A percentile compares a stretch with the other conserved stretches of the same genome.
Evolutionary conservation across 2,113 vertebrate genomes (phyloP).

Genomic region (Amblyornis subalaris): DNA sequence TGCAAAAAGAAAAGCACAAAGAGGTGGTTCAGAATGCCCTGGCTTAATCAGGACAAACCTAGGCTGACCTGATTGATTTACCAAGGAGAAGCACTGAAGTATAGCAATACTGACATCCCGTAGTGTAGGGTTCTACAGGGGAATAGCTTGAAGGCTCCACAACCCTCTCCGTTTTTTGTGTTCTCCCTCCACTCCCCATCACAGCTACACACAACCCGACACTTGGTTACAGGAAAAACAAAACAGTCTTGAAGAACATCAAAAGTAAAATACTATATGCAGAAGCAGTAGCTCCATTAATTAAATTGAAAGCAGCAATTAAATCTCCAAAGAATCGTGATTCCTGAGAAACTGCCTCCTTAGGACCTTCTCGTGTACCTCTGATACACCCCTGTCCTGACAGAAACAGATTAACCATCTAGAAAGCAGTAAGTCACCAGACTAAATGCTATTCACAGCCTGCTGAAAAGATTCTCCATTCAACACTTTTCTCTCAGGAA

Average conservation of each 20-base stretch:
- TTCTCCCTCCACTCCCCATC: background rate
- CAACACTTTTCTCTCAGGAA: background rate
- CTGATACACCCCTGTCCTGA: background rate
- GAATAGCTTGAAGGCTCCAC: background rate
- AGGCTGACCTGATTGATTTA: background rate
- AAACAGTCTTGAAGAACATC: background rate
- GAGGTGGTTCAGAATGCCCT: background rate
- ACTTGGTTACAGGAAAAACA: background rate
- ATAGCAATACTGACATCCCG: background rate
- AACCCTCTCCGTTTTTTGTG: background rate
- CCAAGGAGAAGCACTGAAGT: background rate
- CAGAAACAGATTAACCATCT: background rate
- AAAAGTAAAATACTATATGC: background rate
- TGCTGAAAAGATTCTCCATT: background rate
- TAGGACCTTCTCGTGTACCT: background rate
- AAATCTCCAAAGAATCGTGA: background rate
- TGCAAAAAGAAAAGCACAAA: background rate
- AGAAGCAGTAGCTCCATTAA: background rate
- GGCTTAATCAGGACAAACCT: background rate
- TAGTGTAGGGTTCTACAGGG: accelerated
- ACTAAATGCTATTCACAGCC: background rate
- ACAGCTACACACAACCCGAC: background rate
- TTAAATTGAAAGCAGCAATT: background rate
- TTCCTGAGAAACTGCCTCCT: background rate
- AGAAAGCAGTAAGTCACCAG: background rate